These are phyloP conservation scores for Parnassius mnemosyne DNA, from an alignment of 2,888 invertebrate species.

Conservation along the genomic window DNA sequence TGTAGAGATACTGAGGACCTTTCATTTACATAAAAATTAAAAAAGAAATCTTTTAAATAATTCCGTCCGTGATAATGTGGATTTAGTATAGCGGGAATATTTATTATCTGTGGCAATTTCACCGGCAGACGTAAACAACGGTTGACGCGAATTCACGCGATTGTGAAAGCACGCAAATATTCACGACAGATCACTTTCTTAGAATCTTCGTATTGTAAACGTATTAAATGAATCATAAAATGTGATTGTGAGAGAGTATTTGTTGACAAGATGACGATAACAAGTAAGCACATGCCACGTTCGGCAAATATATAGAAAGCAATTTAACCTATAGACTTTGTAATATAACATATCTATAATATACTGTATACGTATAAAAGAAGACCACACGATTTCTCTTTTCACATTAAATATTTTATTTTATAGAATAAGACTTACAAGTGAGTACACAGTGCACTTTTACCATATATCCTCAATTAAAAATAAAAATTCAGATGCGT, in stretches of 20 bases:
- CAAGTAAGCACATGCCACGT: too few relatives aligned
- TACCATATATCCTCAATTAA: too few relatives aligned
- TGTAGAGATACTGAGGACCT: too few relatives aligned
- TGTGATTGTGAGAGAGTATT: neutral
- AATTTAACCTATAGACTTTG: too few relatives aligned
- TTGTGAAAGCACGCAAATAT: slow-evolving; percentile 25
- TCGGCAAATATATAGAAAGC: too few relatives aligned
- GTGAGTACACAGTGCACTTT: too few relatives aligned
- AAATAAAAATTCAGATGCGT: too few relatives aligned
- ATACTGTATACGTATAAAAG: too few relatives aligned
- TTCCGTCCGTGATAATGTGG: neutral
- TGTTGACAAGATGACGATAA: neutral
- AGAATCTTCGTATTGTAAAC: slow-evolving; percentile 20
- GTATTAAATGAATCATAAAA: slow-evolving; percentile 18
- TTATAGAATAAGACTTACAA: too few relatives aligned
- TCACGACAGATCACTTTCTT: slow-evolving; percentile 22
- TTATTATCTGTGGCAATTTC: slow-evolving; percentile 18
- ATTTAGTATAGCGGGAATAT: slow-evolving; percentile 11
- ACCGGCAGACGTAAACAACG: slow-evolving; percentile 18
- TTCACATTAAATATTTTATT: too few relatives aligned
- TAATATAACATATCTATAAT: too few relatives aligned
- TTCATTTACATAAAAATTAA: neutral
- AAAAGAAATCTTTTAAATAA: slow-evolving; percentile 5
- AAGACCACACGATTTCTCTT: too few relatives aligned
- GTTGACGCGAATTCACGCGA: slow-evolving; percentile 14